A percentile compares a stretch with the other conserved stretches of the same genome.
These are phyloP conservation scores for Lutraria lutraria DNA, from an alignment of 2,888 invertebrate species.

Conservation along the genomic window DNA sequence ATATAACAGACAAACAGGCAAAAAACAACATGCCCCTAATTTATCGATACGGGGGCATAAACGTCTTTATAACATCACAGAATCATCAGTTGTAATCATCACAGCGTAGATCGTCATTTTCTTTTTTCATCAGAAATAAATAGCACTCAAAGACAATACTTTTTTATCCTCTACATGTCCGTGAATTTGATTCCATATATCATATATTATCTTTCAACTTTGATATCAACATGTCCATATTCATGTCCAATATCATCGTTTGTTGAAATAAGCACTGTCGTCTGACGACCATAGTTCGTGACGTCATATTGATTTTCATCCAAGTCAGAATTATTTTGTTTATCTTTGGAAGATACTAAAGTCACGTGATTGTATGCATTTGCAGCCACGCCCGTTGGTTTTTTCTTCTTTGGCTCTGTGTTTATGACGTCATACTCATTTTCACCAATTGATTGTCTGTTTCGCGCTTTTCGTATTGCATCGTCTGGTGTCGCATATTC, in stretches of 20 bases:
- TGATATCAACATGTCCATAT: slow-evolving; percentile 24
- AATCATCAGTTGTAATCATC: too few relatives aligned
- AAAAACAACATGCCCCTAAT: too few relatives aligned
- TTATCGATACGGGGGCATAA: too few relatives aligned
- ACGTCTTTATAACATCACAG: too few relatives aligned
- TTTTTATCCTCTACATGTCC: too few relatives aligned
- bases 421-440: slow-evolving; percentile 42
- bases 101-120: too few relatives aligned
- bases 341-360: slow-evolving; percentile 30
- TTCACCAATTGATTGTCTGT: slow-evolving; percentile 40
- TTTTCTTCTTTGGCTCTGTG: slow-evolving; percentile 20
- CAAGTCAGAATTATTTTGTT: slow-evolving; percentile 23
- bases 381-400: neutral
- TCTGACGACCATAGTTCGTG: slow-evolving; percentile 30
- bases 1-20: too few relatives aligned
- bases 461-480: slow-evolving; percentile 28
- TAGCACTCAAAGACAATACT: too few relatives aligned
- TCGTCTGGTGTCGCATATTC: slow-evolving; percentile 35
- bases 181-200: neutral
- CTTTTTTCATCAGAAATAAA: too few relatives aligned
- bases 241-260: slow-evolving; percentile 27
- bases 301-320: slow-evolving; percentile 38
- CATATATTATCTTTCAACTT: slow-evolving; percentile 27
- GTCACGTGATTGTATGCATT: slow-evolving; percentile 38
- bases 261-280: slow-evolving; percentile 23